These are phyloP conservation scores for Orthonychiurus folsomi DNA, from an alignment of 2,888 invertebrate genomes.

Conservation along the genomic window DNA sequence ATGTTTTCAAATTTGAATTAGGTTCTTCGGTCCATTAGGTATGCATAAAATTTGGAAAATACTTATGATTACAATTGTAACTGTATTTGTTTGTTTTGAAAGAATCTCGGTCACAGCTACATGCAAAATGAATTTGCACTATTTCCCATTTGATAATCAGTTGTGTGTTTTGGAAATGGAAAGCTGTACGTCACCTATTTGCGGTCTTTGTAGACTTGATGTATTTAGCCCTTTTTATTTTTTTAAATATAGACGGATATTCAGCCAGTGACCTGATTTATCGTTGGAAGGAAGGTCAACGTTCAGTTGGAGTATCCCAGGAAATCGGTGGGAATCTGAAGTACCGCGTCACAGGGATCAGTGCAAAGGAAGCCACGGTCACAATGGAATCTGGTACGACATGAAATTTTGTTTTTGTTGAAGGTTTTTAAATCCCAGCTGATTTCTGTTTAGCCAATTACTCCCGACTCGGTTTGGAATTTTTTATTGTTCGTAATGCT, in stretches of 20 bases:
- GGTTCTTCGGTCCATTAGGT: constrained; percentile 22
- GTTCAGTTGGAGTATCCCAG: constrained; percentile 17
- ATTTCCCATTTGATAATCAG: constrained; percentile 93
- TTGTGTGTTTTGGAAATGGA: constrained; percentile 91
- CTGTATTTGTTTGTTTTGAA: no score
- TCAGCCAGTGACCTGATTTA: constrained; percentile 17
- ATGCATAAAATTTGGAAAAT: no score
- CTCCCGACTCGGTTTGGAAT: constrained; percentile 21
- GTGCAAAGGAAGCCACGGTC: constrained; percentile 3
- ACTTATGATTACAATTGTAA: background rate
- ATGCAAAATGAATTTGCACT: constrained; percentile 91
- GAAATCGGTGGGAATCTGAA: constrained; percentile 13
- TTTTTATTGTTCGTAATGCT: constrained; percentile 25
- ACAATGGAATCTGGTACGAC: constrained; percentile 9
- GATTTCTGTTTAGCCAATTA: constrained; percentile 22
- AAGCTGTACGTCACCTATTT: constrained; percentile 61
- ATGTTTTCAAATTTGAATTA: background rate
- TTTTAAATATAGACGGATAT: constrained; percentile 13
- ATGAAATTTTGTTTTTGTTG: no score
- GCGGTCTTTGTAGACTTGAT: background rate
- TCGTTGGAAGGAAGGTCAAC: constrained; percentile 19
- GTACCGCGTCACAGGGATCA: constrained; percentile 13
- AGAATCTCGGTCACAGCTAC: constrained; percentile 91
- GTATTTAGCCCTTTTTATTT: background rate
- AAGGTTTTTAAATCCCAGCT: no score